phyloP scores from a whole-genome alignment of 2,888 invertebrate genomes.

The Hypsopygia costalis region DNA sequence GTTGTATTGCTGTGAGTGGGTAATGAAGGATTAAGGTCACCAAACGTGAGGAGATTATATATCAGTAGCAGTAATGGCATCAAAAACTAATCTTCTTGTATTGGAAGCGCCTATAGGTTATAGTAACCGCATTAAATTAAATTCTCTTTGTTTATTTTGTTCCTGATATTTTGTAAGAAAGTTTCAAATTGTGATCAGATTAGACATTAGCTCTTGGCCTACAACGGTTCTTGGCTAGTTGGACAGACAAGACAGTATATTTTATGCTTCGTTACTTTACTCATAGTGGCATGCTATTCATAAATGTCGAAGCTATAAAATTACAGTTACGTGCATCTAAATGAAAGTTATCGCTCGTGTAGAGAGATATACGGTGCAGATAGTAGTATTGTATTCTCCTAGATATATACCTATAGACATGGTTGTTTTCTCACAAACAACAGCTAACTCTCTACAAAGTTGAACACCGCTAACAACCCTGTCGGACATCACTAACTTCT shows the following conservation, averaged over 20 bases:
- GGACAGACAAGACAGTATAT: constrained; percentile 13
- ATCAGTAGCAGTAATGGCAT: too few relatives aligned
- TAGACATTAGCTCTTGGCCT: neutral
- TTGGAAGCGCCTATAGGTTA: too few relatives aligned
- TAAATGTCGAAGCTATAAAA: constrained; percentile 21
- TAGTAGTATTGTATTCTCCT: too few relatives aligned
- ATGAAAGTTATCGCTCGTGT: constrained; percentile 11
- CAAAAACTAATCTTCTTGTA: too few relatives aligned
- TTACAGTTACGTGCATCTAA: constrained; percentile 15
- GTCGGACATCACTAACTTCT: neutral
- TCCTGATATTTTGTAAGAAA: too few relatives aligned
- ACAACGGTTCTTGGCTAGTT: neutral
- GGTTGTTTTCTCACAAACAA: neutral
- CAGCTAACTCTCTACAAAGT: neutral
- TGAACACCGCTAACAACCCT: neutral
- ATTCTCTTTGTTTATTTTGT: too few relatives aligned
- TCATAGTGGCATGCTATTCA: constrained; percentile 13
- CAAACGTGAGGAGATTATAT: too few relatives aligned
- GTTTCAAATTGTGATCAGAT: neutral
- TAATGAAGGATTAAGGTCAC: too few relatives aligned
- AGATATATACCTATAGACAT: too few relatives aligned
- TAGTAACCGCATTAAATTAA: too few relatives aligned
- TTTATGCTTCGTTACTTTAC: constrained; percentile 16
- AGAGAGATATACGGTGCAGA: neutral
- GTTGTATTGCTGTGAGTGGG: too few relatives aligned